A percentile compares a stretch with the other conserved stretches of the same genome.
Evolutionary conservation across 2,797 vertebrate species (phyloP).

Genomic region (Cirrhinus mrigala): DNA sequence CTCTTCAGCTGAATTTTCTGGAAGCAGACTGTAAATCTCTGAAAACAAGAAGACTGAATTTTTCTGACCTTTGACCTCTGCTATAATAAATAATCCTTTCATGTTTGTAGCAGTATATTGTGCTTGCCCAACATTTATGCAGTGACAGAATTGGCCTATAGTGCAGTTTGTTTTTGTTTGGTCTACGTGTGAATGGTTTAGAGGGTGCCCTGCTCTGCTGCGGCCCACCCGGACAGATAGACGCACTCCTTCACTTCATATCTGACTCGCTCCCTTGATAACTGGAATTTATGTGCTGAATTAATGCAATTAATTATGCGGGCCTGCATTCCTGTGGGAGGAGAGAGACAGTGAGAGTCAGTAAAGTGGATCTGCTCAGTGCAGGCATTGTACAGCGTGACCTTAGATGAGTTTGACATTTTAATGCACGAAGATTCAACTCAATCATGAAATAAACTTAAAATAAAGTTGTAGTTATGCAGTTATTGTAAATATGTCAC

Average conservation of each 20-base stretch:
- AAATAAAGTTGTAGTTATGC: neutral
- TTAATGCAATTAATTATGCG: slow-evolving; percentile 45
- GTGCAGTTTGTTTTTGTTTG: slow-evolving; percentile 35
- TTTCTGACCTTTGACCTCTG: neutral
- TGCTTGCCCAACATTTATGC: slow-evolving; percentile 16
- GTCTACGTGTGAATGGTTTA: slow-evolving; percentile 30
- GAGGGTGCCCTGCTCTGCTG: slow-evolving; percentile 32
- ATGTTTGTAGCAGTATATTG: neutral
- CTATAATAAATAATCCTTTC: neutral
- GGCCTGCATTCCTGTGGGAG: slow-evolving; percentile 47
- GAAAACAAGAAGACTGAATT: neutral
- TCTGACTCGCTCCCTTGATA: slow-evolving; percentile 50
- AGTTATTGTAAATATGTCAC: neutral
- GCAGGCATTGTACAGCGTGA: slow-evolving; percentile 12
- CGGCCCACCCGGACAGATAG: slow-evolving; percentile 53
- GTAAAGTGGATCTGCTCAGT: slow-evolving; percentile 7
- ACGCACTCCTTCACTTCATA: slow-evolving; percentile 45
- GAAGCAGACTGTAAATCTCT: neutral
- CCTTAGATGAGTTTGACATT: slow-evolving; percentile 35
- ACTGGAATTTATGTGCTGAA: slow-evolving; percentile 44
- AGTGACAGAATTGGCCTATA: neutral
- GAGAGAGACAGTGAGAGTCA: slow-evolving; percentile 19
- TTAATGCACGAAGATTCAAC: neutral
- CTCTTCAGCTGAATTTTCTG: slow-evolving; percentile 18
- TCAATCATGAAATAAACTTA: neutral